phyloP scores from a whole-genome alignment of 2,113 vertebrate species.

The Tylochromis polylepis region DNA sequence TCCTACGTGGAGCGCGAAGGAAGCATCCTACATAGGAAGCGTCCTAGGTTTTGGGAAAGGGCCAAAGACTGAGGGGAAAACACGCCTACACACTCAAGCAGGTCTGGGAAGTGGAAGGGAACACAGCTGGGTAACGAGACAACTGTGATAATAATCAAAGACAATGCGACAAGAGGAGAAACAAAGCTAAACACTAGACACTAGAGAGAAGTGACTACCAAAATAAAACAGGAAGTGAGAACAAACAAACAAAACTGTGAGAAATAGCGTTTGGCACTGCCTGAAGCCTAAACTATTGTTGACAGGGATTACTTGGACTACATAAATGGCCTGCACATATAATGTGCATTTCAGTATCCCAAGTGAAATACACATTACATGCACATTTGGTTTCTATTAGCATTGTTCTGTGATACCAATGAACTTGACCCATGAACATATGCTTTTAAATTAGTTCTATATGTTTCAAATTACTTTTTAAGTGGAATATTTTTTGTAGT shows the following conservation, averaged over 20 bases:
- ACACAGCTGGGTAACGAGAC: neutral
- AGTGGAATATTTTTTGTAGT: neutral
- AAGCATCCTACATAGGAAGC: too few species aligned
- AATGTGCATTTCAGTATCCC: neutral
- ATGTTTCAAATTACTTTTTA: neutral
- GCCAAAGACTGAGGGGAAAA: neutral
- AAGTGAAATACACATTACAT: neutral
- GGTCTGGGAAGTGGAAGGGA: neutral
- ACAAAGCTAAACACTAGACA: too few species aligned
- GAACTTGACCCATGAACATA: neutral
- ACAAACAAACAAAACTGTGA: neutral
- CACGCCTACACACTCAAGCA: neutral
- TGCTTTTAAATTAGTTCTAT: neutral
- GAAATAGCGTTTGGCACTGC: neutral
- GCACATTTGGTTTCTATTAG: neutral
- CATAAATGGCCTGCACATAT: neutral
- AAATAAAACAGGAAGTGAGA: neutral
- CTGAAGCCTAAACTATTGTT: neutral
- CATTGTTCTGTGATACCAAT: neutral
- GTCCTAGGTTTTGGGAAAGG: too few species aligned
- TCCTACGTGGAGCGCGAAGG: too few species aligned
- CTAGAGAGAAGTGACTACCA: too few species aligned
- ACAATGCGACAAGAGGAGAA: too few species aligned
- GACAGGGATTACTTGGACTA: neutral
- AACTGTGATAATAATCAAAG: neutral